These are phyloP conservation scores for Geotrypetes seraphini DNA, from an alignment of 2,797 vertebrate species.

Conservation along the genomic window DNA sequence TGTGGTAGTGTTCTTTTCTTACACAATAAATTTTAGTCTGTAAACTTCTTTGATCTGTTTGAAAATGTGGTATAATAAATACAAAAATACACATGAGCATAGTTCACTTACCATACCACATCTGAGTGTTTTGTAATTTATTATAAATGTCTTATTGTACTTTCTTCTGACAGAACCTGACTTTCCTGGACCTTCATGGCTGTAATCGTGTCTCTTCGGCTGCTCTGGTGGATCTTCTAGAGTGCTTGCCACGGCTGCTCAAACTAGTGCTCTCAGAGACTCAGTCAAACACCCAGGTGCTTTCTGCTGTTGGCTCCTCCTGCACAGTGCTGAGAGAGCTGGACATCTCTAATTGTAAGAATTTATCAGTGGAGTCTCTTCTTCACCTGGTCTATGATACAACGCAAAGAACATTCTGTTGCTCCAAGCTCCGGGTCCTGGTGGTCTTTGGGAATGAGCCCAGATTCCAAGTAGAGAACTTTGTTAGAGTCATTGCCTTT, in stretches of 20 bases:
- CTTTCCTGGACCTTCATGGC: constrained; percentile 36
- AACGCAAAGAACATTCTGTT: background rate
- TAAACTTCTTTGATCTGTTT: too few relatives aligned
- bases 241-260: constrained; percentile 42
- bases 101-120: too few relatives aligned
- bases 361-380: constrained; percentile 46
- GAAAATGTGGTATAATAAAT: too few relatives aligned
- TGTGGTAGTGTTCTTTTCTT: too few relatives aligned
- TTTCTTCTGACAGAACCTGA: constrained; percentile 28
- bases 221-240: constrained; percentile 46
- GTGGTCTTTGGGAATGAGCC: constrained; percentile 52
- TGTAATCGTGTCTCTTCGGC: constrained; percentile 39
- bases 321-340: constrained; percentile 58
- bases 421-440: constrained; percentile 38
- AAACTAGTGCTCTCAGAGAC: constrained; percentile 59
- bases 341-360: constrained; percentile 59
- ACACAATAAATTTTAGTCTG: too few relatives aligned
- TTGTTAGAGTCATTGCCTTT: constrained; percentile 32
- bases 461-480: constrained; percentile 1
- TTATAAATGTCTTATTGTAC: too few relatives aligned
- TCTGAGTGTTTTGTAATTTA: too few relatives aligned
- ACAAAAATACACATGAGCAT: too few relatives aligned
- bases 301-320: constrained; percentile 36
- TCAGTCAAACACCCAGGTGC: constrained; percentile 47
- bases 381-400: constrained; percentile 44